Evolutionary conservation across 2,888 invertebrate species (phyloP).

Genomic region (Leptodirus hochenwartii): DNA sequence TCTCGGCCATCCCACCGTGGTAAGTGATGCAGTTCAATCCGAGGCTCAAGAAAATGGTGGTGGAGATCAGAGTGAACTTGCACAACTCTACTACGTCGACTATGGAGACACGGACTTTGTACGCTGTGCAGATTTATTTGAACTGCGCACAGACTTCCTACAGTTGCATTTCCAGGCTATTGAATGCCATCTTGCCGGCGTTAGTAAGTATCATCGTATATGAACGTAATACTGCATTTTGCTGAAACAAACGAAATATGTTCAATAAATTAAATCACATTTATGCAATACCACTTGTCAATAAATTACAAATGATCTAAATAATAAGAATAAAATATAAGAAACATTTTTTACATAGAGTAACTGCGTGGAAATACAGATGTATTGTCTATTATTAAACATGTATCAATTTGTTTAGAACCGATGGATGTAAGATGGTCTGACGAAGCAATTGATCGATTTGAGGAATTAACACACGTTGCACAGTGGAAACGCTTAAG

Average conservation of each 20-base stretch:
- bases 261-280: too few species aligned
- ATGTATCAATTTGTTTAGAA: slow-evolving; percentile 17
- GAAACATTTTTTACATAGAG: too few species aligned
- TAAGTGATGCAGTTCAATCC: too few species aligned
- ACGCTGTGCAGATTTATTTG: slow-evolving; percentile 44
- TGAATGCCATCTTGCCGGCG: slow-evolving; percentile 65
- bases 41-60: slow-evolving; percentile 41
- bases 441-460: slow-evolving; percentile 40
- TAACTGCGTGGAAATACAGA: too few species aligned
- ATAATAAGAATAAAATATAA: too few species aligned
- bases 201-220: slow-evolving; percentile 27
- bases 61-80: slow-evolving; percentile 23
- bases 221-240: too few species aligned
- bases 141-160: slow-evolving; percentile 57
- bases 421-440: slow-evolving; percentile 37
- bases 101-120: slow-evolving; percentile 70
- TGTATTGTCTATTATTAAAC: too few species aligned
- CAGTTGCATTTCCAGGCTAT: slow-evolving; percentile 66
- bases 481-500: slow-evolving; percentile 67
- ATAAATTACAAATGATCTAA: too few species aligned
- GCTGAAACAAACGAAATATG: too few species aligned
- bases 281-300: too few species aligned
- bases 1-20: too few species aligned
- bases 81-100: slow-evolving; percentile 67
- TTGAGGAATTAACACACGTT: slow-evolving; percentile 52